Evolutionary conservation across 1,140 invertebrate genomes (phyloP), one percentile per base, ranked within the genome.

Genomic region (Sarcophaga peregrina): DNA sequence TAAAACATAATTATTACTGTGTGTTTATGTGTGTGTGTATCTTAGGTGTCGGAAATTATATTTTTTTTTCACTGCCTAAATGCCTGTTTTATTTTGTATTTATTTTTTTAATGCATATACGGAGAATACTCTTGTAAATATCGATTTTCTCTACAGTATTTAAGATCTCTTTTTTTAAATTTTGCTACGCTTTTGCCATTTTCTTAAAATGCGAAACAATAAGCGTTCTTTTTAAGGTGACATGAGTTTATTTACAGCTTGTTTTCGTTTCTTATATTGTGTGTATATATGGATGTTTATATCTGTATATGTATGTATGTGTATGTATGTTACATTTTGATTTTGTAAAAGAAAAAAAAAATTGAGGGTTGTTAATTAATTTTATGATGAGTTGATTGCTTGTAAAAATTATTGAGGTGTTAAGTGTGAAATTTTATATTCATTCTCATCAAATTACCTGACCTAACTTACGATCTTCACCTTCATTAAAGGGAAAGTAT

Each of bases 381-480:
- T 58, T 58, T 6, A 0, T 58, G 54, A 74, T 46, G 45, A 48
- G 45, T 52, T 78, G 75, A 78, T 78, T 78, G 75, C 45, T 52
- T 78, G n/a, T 76, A 50, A 78, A 78, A 78, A 50, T 78, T 78
- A 78, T 78, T 78, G 75, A 50, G 75, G 75, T 78, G 75, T 78
- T 50, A 78, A 78, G 75, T 78, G 75, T 78, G 75, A 78, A 78
- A 78, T 78, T 78, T 20, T 78, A 78, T 50, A 78, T 50, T 52
- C 50, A 78, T 50, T 52, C 50, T 20, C 47, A 68, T 68, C 62
- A 68, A 68, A 68, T 68, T 68, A 68, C 62, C 17, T 68, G n/a
- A 68, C n/a, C 17, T 68, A n/a, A 37, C 25, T 37, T 37, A 37
- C 25, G 25, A 37, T 37, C 25, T 37, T 37, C 25, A 37, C 25